Conservation (phyloP, 2,113 vertebrate species). For the Petrocephalus zakoni region DNA sequence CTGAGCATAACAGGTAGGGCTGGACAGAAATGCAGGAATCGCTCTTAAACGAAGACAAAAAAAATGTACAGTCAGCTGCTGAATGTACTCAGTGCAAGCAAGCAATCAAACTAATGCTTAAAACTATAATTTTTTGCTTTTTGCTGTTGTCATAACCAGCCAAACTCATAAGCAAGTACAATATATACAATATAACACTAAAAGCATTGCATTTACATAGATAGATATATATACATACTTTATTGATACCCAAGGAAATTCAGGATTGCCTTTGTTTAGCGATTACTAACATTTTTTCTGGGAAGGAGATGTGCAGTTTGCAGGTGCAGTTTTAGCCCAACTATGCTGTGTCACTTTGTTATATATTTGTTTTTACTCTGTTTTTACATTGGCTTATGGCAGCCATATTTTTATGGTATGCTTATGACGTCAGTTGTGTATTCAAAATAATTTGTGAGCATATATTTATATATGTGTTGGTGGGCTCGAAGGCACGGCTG, state of each 20-base stretch:
- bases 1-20: neutral
- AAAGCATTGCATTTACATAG: too few species aligned
- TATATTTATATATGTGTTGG: neutral
- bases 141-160: neutral
- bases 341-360: neutral
- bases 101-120: neutral
- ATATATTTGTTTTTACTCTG: neutral
- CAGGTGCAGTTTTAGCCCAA: neutral
- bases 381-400: neutral
- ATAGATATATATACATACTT: too few species aligned
- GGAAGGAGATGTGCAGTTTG: neutral
- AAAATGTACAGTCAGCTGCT: neutral
- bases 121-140: neutral
- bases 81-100: neutral
- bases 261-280: too few species aligned
- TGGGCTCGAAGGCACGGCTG: neutral
- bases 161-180: neutral
- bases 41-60: neutral
- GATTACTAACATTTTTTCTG: neutral
- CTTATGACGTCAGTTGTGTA: neutral
- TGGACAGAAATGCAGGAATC: neutral
- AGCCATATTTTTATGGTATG: slow-evolving; percentile 5
- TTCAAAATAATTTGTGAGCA: neutral
- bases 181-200: neutral
- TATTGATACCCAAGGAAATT: too few species aligned